phyloP scores from a whole-genome alignment of 1,140 invertebrate species.

The Gonatopus flavifemur region DNA sequence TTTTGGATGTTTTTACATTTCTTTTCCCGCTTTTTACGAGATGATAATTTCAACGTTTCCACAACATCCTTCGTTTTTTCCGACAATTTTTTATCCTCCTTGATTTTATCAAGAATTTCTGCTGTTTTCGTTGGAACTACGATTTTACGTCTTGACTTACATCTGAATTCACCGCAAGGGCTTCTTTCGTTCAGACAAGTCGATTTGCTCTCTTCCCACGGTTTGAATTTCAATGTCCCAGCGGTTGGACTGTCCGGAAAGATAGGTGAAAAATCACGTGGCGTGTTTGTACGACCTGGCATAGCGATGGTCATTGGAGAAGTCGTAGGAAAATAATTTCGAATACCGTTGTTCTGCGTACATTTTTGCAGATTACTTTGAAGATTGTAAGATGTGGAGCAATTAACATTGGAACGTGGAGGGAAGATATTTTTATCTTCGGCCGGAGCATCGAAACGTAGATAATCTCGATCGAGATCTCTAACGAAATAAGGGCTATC shows the following conservation, averaged over 20 bases:
- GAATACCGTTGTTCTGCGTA: not conserved
- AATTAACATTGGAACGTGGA: no score
- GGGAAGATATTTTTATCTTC: constrained; percentile 6
- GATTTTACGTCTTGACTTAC: constrained; percentile 38
- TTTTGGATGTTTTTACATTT: no score
- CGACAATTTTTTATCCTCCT: no score
- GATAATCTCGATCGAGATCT: constrained; percentile 13
- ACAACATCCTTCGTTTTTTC: no score
- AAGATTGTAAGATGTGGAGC: no score
- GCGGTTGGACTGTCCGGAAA: constrained; percentile 13
- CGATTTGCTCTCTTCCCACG: constrained; percentile 33
- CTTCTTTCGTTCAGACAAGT: constrained; percentile 24
- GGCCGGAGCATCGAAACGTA: not conserved
- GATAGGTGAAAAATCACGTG: constrained; percentile 31
- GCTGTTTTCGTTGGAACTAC: no score
- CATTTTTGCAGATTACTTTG: no score
- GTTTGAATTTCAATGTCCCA: constrained; percentile 16
- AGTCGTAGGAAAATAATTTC: not conserved
- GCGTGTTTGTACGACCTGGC: constrained; percentile 29
- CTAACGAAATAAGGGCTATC: constrained; percentile 47
- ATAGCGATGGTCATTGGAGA: constrained; percentile 8
- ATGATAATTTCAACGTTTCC: no score
- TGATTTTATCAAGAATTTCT: no score
- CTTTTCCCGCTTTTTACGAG: no score
- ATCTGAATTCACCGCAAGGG: constrained; percentile 41